Evolutionary conservation across 2,797 vertebrate genomes (phyloP).

Genomic region (Sarcophilus harrisii): DNA sequence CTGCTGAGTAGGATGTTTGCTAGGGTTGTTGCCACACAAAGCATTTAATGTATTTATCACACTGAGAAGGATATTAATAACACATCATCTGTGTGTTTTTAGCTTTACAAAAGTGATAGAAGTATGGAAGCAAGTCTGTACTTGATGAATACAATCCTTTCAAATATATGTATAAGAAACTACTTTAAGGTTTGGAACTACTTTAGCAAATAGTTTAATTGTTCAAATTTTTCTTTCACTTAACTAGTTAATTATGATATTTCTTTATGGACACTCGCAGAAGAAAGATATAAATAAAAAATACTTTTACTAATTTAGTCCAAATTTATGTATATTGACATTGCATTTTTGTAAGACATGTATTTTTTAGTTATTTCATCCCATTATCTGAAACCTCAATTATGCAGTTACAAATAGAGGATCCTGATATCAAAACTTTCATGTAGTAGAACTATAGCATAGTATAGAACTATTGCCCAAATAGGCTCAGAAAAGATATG

Average conservation of each 20-base stretch:
- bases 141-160: background rate
- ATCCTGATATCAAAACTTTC: background rate
- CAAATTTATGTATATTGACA: background rate
- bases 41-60: background rate
- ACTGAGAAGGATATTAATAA: conserved; percentile 17
- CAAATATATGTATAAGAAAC: background rate
- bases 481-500: too few species aligned
- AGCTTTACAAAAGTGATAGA: conserved; percentile 40
- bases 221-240: conserved; percentile 15
- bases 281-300: background rate
- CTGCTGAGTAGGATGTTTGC: conserved; percentile 1
- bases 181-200: background rate
- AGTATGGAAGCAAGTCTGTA: background rate
- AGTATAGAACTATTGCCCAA: too few species aligned
- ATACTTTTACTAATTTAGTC: background rate
- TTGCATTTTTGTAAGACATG: background rate
- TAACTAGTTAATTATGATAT: background rate
- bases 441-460: too few species aligned
- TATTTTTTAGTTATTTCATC: background rate
- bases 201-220: background rate
- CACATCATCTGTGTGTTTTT: conserved; percentile 14
- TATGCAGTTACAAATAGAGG: background rate
- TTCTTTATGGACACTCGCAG: background rate
- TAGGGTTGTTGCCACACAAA: conserved; percentile 34
- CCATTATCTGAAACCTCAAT: background rate